These are phyloP conservation scores for Urocyon cinereoargenteus DNA, from an alignment of 2,797 vertebrate genomes.

Conservation along the genomic window DNA sequence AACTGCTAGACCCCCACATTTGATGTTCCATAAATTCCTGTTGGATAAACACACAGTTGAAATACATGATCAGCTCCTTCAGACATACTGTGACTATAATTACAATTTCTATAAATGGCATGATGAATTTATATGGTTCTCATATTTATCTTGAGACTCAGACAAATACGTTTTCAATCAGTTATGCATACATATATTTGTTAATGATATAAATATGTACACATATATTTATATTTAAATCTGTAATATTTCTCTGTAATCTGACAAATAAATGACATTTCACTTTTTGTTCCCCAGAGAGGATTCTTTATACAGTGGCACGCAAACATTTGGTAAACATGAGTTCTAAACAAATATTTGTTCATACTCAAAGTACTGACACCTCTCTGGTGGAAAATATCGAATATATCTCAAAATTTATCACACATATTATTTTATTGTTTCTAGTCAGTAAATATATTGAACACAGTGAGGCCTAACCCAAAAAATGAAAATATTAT, in stretches of 20 bases:
- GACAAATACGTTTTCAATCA: constrained; percentile 42
- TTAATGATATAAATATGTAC: constrained; percentile 3
- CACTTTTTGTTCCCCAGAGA: background rate
- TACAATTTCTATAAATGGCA: constrained; percentile 33
- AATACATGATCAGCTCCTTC: background rate
- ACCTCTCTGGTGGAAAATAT: background rate
- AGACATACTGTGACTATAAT: constrained; percentile 11
- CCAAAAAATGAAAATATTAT: background rate
- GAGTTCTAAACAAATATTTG: background rate
- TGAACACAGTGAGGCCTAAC: background rate
- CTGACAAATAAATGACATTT: constrained; percentile 29
- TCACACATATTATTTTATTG: background rate
- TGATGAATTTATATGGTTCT: background rate
- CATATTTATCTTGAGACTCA: constrained; percentile 13
- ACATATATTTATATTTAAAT: constrained; percentile 8
- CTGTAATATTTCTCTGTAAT: background rate
- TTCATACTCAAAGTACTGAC: background rate
- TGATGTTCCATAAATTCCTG: background rate
- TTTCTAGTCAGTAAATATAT: constrained; percentile 14
- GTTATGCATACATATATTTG: background rate
- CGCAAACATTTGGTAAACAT: background rate
- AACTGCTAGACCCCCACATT: background rate
- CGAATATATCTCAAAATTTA: background rate
- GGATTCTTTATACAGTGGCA: background rate
- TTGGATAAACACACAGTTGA: constrained; percentile 1